Evolutionary conservation across 2,888 invertebrate species (phyloP).

Genomic region (Xestia sexstrigata): DNA sequence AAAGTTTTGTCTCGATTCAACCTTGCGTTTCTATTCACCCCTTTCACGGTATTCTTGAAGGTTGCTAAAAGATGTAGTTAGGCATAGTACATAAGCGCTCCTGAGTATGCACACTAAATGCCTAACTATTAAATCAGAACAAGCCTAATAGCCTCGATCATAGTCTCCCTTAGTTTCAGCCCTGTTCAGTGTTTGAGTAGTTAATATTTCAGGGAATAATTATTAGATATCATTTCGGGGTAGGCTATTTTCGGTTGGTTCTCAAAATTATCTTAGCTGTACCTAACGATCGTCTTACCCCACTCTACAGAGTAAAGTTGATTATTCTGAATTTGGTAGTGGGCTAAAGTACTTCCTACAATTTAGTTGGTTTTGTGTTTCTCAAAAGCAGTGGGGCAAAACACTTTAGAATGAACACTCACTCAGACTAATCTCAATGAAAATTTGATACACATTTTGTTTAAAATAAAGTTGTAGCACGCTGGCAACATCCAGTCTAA

Average conservation of each 20-base stretch:
- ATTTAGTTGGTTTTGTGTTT: neutral
- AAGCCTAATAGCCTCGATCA: neutral
- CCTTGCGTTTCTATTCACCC: neutral
- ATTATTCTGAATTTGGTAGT: neutral
- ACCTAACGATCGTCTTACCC: neutral
- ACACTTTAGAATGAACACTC: neutral
- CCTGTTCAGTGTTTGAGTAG: neutral
- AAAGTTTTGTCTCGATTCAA: neutral
- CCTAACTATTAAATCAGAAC: neutral
- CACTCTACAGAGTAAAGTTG: neutral
- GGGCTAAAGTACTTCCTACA: neutral
- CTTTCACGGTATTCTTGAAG: neutral
- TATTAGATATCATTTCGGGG: slow-evolving; percentile 9
- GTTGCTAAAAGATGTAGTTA: neutral
- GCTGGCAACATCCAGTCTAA: too few relatives aligned
- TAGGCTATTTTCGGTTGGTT: slow-evolving; percentile 8
- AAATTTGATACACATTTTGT: neutral
- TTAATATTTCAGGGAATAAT: slow-evolving; percentile 14
- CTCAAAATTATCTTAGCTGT: neutral
- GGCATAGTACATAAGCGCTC: neutral
- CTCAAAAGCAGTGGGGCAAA: neutral
- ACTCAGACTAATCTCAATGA: neutral
- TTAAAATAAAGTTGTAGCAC: neutral
- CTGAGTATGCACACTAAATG: neutral
- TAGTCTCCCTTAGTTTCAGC: slow-evolving; percentile 11